Conservation (phyloP, 2,888 invertebrate species). For the Apantesis nais region DNA sequence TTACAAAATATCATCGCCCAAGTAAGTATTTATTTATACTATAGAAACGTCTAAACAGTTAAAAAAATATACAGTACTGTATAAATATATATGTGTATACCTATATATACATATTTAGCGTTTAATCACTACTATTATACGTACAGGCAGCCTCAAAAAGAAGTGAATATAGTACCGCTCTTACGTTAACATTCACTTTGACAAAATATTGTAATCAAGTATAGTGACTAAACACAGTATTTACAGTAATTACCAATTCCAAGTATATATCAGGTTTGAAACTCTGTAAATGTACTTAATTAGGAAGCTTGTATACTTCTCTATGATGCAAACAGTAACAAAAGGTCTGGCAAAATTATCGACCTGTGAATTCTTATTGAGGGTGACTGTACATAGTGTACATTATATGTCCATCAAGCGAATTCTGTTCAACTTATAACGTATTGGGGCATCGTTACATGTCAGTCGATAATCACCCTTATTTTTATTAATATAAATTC, state of each 20-base stretch:
- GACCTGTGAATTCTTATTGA: not conserved
- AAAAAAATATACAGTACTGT: slow-evolving; percentile 9
- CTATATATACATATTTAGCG: slow-evolving; percentile 5
- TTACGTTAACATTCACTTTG: not conserved
- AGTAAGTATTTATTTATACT: slow-evolving; percentile 8
- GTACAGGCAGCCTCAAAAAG: not conserved
- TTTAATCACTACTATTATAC: not conserved
- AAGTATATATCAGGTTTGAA: not conserved
- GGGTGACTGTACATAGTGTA: not conserved
- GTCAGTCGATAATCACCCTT: not conserved
- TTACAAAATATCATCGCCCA: slow-evolving; percentile 30
- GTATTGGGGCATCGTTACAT: not conserved
- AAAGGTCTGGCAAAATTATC: too few relatives aligned
- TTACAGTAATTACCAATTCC: not conserved
- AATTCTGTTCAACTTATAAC: not conserved
- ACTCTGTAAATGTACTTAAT: not conserved
- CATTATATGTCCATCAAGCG: not conserved
- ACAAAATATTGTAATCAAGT: not conserved
- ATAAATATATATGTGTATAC: too few relatives aligned
- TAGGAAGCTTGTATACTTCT: not conserved
- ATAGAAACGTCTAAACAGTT: slow-evolving; percentile 9
- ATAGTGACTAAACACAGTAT: not conserved
- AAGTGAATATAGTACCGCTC: not conserved
- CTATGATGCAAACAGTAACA: not conserved
- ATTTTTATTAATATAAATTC: not conserved